A percentile compares a stretch with the other conserved stretches of the same genome.
phyloP scores from a whole-genome alignment of 1,140 invertebrate species.

The Pseudomyrmex cubaensis region DNA sequence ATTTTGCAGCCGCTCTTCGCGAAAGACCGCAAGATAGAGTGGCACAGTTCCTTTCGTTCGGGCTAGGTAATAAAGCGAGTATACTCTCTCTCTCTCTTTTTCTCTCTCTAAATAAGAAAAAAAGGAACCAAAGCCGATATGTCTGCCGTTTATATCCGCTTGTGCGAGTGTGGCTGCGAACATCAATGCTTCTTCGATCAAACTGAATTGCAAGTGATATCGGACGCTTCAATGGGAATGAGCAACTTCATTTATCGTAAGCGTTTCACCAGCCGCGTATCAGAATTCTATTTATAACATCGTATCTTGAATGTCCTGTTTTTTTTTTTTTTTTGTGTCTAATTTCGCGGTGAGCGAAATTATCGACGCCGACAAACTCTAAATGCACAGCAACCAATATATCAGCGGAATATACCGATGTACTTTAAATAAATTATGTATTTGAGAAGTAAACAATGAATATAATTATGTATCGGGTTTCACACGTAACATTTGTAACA shows the following conservation, averaged over 20 bases:
- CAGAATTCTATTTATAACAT: slow-evolving; percentile 3
- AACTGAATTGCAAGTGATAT: slow-evolving; percentile 37
- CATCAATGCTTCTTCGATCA: slow-evolving; percentile 16
- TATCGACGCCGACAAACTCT: neutral
- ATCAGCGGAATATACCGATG: too few species aligned
- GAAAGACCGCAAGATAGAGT: slow-evolving; percentile 35
- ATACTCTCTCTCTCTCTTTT: too few species aligned
- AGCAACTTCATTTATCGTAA: slow-evolving; percentile 6
- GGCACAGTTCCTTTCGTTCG: slow-evolving; percentile 8
- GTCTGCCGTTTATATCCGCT: slow-evolving; percentile 6
- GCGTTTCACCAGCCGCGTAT: neutral
- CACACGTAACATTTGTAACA: neutral
- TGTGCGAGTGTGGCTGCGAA: neutral
- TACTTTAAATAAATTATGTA: neutral
- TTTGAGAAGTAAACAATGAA: too few species aligned
- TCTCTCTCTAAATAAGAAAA: slow-evolving; percentile 42
- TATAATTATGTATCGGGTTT: too few species aligned
- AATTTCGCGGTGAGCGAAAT: neutral
- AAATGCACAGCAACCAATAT: neutral
- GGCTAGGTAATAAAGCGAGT: slow-evolving; percentile 35
- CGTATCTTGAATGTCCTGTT: neutral
- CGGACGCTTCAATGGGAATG: neutral
- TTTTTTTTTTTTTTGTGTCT: neutral
- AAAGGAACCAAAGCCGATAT: slow-evolving; percentile 37
- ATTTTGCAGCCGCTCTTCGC: slow-evolving; percentile 43